phyloP scores from a whole-genome alignment of 1,140 invertebrate species.

The Phocides pigmalion region DNA sequence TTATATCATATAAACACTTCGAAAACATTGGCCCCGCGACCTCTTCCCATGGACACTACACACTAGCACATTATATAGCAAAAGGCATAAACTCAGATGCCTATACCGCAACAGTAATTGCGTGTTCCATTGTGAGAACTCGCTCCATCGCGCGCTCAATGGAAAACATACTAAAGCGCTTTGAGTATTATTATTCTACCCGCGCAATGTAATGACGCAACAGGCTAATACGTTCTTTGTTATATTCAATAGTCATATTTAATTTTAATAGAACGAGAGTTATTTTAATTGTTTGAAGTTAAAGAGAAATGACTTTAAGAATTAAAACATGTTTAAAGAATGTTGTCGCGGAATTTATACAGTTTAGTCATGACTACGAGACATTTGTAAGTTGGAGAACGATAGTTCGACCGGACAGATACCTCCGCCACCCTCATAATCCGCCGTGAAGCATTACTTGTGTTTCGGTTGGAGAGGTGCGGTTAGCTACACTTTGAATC shows the following conservation, averaged over 20 bases:
- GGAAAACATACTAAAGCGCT: conserved; percentile 17
- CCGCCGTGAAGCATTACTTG: too few relatives aligned
- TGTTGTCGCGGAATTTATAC: too few relatives aligned
- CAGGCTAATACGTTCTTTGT: conserved; percentile 12
- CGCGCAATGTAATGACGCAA: conserved; percentile 14
- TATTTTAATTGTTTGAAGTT: too few relatives aligned
- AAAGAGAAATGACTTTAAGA: too few relatives aligned
- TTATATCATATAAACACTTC: too few relatives aligned
- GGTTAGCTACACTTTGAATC: too few relatives aligned
- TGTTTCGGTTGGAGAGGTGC: too few relatives aligned
- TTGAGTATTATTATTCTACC: conserved; percentile 2
- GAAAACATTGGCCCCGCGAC: background rate
- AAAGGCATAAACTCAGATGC: conserved; percentile 42
- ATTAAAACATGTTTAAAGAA: too few relatives aligned
- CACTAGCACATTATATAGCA: conserved; percentile 43
- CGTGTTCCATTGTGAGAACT: conserved; percentile 45
- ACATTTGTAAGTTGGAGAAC: too few relatives aligned
- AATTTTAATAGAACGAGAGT: background rate
- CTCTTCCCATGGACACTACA: conserved; percentile 4
- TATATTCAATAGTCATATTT: background rate
- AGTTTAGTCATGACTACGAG: too few relatives aligned
- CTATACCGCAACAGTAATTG: conserved; percentile 45
- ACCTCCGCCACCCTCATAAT: too few relatives aligned
- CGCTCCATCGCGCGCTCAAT: conserved; percentile 25
- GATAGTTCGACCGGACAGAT: too few relatives aligned